Evolutionary conservation across 2,797 vertebrate genomes (phyloP).

Genomic region (Sciaenops ocellatus): DNA sequence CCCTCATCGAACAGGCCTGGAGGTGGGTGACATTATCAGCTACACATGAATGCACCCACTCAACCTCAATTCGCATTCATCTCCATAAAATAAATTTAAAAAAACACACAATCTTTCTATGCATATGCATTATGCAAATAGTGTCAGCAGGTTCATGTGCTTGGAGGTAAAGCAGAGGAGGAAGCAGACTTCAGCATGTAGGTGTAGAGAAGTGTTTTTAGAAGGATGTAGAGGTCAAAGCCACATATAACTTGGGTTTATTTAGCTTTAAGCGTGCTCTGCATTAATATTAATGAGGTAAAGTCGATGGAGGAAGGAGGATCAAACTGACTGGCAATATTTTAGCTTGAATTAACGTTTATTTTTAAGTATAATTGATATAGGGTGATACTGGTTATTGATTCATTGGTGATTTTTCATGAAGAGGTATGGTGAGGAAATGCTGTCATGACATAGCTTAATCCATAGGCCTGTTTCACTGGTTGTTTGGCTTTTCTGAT

Average conservation of each 20-base stretch:
- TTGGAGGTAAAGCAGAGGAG: slow-evolving; percentile 36
- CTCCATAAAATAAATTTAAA: slow-evolving; percentile 5
- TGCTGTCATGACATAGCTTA: background rate
- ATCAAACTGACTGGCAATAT: background rate
- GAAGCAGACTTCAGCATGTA: slow-evolving; percentile 28
- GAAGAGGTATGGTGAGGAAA: background rate
- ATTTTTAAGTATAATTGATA: background rate
- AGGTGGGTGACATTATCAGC: slow-evolving; percentile 45
- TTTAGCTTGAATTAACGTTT: background rate
- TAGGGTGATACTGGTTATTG: background rate
- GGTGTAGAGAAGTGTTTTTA: slow-evolving; percentile 20
- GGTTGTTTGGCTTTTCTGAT: background rate
- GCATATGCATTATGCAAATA: slow-evolving; percentile 71
- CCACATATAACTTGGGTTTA: background rate
- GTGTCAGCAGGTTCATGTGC: slow-evolving; percentile 38
- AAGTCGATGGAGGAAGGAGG: slow-evolving; percentile 27
- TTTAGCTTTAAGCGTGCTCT: background rate
- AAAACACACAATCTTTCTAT: slow-evolving; percentile 9
- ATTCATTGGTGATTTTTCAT: background rate
- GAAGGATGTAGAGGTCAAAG: slow-evolving; percentile 12
- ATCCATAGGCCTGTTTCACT: background rate
- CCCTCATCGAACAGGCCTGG: slow-evolving; percentile 42
- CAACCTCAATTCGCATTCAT: slow-evolving; percentile 25
- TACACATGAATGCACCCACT: slow-evolving; percentile 35
- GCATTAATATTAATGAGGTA: slow-evolving; percentile 4